A percentile compares a stretch with the other conserved stretches of the same genome.
These are phyloP conservation scores for Acanthaster planci DNA, from an alignment of 35 echinoderm and acorn worm species.

Conservation along the genomic window DNA sequence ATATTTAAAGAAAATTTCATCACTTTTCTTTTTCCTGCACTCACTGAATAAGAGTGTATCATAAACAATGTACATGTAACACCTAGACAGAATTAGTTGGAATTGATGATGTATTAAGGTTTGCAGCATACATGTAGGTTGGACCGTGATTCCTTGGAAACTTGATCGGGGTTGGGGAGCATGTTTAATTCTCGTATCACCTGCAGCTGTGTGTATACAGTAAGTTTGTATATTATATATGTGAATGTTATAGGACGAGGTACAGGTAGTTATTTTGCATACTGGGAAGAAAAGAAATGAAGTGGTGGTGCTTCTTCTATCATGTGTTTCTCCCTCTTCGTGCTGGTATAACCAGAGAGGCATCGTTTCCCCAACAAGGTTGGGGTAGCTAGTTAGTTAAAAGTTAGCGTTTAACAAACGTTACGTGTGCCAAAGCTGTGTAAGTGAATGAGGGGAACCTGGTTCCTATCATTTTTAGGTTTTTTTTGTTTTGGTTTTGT, in stretches of 20 bases:
- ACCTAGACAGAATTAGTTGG: not conserved
- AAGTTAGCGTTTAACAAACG: not conserved
- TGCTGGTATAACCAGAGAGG: constrained; percentile 16
- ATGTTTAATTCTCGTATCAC: not conserved
- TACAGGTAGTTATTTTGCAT: not conserved
- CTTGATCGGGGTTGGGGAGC: not conserved
- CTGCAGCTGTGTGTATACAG: constrained; percentile 8
- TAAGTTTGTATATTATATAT: constrained; percentile 22
- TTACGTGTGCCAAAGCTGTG: constrained; percentile 20
- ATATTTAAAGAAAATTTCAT: constrained; percentile 15
- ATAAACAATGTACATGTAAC: not conserved
- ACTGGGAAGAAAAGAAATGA: not conserved
- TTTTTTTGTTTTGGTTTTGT: constrained; percentile 3
- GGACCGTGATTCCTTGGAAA: not conserved
- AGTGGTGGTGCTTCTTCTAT: constrained; percentile 14
- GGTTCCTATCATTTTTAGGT: not conserved
- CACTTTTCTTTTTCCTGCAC: not conserved
- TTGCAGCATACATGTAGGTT: not conserved
- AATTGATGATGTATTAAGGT: not conserved
- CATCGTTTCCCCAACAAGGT: not conserved
- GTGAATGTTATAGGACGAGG: not conserved
- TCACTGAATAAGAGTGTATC: not conserved
- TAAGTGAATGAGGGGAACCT: not conserved
- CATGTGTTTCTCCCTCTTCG: constrained; percentile 1
- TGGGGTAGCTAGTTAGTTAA: not conserved